A percentile compares a stretch with the other conserved stretches of the same genome.
phyloP scores from a whole-genome alignment of 2,888 invertebrate genomes.

The Tenthredo notha region DNA sequence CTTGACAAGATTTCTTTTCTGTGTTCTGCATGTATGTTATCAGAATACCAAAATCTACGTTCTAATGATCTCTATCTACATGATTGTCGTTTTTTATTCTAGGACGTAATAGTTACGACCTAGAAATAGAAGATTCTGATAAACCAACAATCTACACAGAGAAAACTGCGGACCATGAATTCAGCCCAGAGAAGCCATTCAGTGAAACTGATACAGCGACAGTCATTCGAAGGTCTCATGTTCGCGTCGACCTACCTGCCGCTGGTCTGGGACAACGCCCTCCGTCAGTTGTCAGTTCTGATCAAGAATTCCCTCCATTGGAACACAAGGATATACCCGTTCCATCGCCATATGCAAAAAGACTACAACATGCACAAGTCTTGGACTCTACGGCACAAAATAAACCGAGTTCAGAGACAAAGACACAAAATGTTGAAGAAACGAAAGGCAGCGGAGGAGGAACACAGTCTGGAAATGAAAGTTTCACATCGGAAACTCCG shows the following conservation, averaged over 20 bases:
- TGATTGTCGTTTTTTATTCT: conserved; percentile 2
- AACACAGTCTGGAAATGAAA: conserved; percentile 51
- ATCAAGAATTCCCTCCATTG: conserved; percentile 72
- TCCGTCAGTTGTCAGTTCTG: conserved; percentile 84
- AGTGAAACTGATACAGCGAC: conserved; percentile 73
- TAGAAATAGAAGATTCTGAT: conserved; percentile 70
- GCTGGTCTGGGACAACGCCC: conserved; percentile 83
- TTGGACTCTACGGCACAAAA: conserved; percentile 27
- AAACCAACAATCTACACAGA: conserved; percentile 69
- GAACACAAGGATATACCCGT: conserved; percentile 72
- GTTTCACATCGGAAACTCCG: background rate
- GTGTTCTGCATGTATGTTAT: background rate
- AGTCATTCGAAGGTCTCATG: conserved; percentile 76
- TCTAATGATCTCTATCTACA: background rate
- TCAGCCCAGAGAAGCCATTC: conserved; percentile 68
- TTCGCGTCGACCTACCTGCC: conserved; percentile 83
- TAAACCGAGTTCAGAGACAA: conserved; percentile 53
- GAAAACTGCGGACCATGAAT: conserved; percentile 64
- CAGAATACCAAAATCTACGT: conserved; percentile 1
- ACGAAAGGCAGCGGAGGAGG: conserved; percentile 54
- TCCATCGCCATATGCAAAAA: conserved; percentile 70
- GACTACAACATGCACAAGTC: conserved; percentile 58
- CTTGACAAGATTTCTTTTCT: background rate
- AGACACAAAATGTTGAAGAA: conserved; percentile 60
- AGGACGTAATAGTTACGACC: conserved; percentile 75